Evolutionary conservation across 1,140 invertebrate genomes (phyloP), one percentile per base, ranked within the genome.

Genomic region (Venturia canescens): DNA sequence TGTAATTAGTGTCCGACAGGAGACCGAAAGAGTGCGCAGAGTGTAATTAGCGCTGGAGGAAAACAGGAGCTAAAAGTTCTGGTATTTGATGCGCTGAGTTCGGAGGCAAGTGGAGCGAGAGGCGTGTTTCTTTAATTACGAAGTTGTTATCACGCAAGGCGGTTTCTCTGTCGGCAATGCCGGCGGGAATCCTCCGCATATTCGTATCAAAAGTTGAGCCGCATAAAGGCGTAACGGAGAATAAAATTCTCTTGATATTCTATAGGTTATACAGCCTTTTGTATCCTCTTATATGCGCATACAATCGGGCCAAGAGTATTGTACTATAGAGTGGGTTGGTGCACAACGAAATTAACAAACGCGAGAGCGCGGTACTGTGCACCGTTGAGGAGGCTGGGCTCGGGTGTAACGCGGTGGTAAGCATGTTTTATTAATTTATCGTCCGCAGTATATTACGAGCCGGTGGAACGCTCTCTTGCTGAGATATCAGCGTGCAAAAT

Each of bases 351-450:
- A 77, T 77, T 77, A 77, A 77, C 75, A 77, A 69, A 77, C 75
- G 75, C 57, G 71, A 74, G 50, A 48, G 75, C 63, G 80, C 79
- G 69, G 44, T 69, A 74, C 80, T 79, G 80, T 83, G 79, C 82
- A 80, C 85, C 79, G 71, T 79, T 79, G 82, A 60, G 70, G 81
- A 75, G 82, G 80, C 83, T 79, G 78, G 63, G 63, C 31, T n/a
- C 69, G 31, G 44, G 78, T 71, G 81, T 85, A 84, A 84, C 86
- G 48, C 75, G 77, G 81, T 80, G 70, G 84, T 77, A 77, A 82
- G 77, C 81, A 70, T 72, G 83, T 85, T 88, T 89, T 89, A 90
- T 89, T 88, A 89, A 90, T 90, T 90, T 89, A 90, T 89, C 83
- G 82, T 83, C 83, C 81, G 44, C 27, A 81, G 79, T 82, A 85